Evolutionary conservation across 2,113 vertebrate species (phyloP).

Genomic region (Archilochus colubris): DNA sequence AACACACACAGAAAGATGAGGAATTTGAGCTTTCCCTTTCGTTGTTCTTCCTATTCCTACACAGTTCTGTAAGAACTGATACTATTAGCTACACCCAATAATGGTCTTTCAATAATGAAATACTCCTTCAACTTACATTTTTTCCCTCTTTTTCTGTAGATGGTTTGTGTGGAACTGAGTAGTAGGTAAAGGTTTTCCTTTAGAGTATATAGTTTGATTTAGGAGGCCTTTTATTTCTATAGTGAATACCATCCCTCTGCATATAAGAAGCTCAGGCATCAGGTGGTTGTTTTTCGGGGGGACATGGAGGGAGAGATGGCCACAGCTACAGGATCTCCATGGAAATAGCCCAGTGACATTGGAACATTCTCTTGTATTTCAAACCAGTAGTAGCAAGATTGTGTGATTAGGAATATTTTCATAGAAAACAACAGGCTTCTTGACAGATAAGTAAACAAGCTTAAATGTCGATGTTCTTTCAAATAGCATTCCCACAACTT

Average conservation of each 20-base stretch:
- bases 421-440: not conserved
- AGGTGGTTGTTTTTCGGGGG: too few relatives aligned
- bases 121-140: not conserved
- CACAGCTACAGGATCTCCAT: not conserved
- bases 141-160: not conserved
- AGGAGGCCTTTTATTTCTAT: not conserved
- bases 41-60: not conserved
- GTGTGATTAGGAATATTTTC: not conserved
- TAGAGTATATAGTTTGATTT: not conserved
- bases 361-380: not conserved
- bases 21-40: not conserved
- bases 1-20: not conserved
- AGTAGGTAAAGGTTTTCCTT: not conserved
- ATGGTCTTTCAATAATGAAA: not conserved
- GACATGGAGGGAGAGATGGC: not conserved
- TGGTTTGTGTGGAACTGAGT: not conserved
- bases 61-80: not conserved
- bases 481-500: not conserved
- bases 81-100: not conserved
- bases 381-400: not conserved
- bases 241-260: not conserved
- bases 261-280: not conserved
- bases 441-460: not conserved
- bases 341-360: not conserved
- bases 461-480: not conserved